Evolutionary conservation across 2,797 vertebrate genomes (phyloP), one percentile per base, ranked within the genome.

Genomic region (Myiotriccus ornatus): DNA sequence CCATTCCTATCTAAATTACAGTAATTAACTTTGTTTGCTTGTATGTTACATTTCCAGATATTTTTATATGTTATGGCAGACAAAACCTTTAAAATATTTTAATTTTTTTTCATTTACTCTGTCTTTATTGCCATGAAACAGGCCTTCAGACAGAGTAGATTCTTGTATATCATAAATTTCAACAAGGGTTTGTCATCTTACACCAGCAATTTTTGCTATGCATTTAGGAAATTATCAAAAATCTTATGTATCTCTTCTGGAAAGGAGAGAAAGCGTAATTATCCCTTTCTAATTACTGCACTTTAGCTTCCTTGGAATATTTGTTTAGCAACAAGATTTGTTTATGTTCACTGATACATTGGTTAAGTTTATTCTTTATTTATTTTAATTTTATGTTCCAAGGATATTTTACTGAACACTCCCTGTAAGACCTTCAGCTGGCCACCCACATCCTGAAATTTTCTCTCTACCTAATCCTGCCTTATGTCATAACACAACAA

Each of bases 321-420:
- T 87, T 76, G 68, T 64, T 89, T 83, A 89, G n/a, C 62, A 63
- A 44, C 37, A 95, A 60, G 34, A 82, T 60, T 78, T 85, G 50
- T 86, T 94, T 77, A 57, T 37, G 52, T 60, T 87, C 87, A 46
- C 41, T 75, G 71, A 87, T 60, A 71, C 22, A 64, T 53, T 76
- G 47, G 53, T 93, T 87, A 82, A 37, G 43, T 89, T 95, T 76
- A 77, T n/a, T 92, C 69, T 91, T 89, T 1, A 87, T 87, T 95
- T 68, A 85, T 76, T 91, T 95, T 73, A 85, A 84, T 94, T 85
- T 87, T 84, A 43, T 89, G 37, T 88, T 95, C 75, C 86, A 95
- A 94, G 64, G 74, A 82, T 89, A 88, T 91, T 95, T 94, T 79
- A 78, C 64, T 50, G 43, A 93, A 68, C 50, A 27, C 14, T 91